phyloP scores from a whole-genome alignment of 2,888 invertebrate species.

The Scaptomyza flava region DNA sequence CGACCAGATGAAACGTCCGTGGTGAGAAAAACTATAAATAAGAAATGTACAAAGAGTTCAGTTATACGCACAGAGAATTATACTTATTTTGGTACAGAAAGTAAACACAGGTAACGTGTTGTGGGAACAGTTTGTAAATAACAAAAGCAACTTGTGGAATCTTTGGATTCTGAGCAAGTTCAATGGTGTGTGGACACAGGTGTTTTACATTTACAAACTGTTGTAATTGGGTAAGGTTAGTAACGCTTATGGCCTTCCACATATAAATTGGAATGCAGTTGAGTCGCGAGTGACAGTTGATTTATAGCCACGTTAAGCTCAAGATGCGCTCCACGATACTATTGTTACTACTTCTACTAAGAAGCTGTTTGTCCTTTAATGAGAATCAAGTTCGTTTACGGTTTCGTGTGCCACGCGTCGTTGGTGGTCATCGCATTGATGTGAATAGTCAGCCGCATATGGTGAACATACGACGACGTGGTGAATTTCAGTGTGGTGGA shows the following conservation, averaged over 20 bases:
- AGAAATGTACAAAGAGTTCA: background rate
- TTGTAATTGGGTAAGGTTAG: constrained; percentile 63
- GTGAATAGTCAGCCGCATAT: constrained; percentile 70
- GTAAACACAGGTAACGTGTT: background rate
- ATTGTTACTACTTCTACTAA: constrained; percentile 30
- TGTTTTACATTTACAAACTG: constrained; percentile 38
- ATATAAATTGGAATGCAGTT: constrained; percentile 41
- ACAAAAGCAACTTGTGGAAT: constrained; percentile 11
- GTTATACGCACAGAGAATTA: too few species aligned
- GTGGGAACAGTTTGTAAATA: background rate
- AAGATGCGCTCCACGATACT: constrained; percentile 25
- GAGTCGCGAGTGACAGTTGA: constrained; percentile 29
- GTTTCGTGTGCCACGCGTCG: constrained; percentile 66
- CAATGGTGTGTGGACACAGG: constrained; percentile 58
- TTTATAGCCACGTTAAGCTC: background rate
- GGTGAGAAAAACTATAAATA: constrained; percentile 85
- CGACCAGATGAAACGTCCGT: constrained; percentile 85
- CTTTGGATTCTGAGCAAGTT: constrained; percentile 49
- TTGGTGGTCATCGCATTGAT: constrained; percentile 71
- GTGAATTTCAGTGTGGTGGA: constrained; percentile 79
- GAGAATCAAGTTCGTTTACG: background rate
- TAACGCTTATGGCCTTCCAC: constrained; percentile 22
- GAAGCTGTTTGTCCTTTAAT: background rate
- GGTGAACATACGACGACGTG: constrained; percentile 71
- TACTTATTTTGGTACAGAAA: constrained; percentile 2